Evolutionary conservation across 2,888 invertebrate genomes (phyloP), one percentile per base, ranked within the genome.

Genomic region (Cataglyphis albicans): DNA sequence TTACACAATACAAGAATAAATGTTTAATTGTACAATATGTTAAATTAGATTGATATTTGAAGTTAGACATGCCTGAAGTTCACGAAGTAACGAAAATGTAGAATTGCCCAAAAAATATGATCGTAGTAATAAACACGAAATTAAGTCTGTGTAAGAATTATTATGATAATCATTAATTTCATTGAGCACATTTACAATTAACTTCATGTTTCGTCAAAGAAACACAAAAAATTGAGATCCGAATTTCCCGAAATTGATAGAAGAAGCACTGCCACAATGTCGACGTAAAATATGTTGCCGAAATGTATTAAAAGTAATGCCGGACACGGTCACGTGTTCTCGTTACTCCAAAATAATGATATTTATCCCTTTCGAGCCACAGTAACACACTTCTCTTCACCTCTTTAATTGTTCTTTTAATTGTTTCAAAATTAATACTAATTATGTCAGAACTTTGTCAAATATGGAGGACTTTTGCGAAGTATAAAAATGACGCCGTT

Each of bases 181-280:
- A 80, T 44, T 12, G 18, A 72, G 18, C 25, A 44, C 21, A 15
- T 25, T n/a, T 32, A 7, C 32, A 32, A 32, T 35, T 5, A 80
- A 44, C 78, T 72, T 80, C 78, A 80, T 80, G 59, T 78, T 78
- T 78, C 44, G 59, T 18, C 32, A 73, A 32, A 25, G 21, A 18
- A 21, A 21, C 59, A 21, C 29, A 41, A 41, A 38, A 12, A 44
- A 3, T 29, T 41, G 72, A 78, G 44, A 78, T 70, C 61, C 73
- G 32, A 57, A 7, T 5, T 72, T 72, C 73, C 35, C 44, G 35
- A 44, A 32, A 48, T 44, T 48, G 55, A 65, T 67, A n/a, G 59
- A 29, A 67, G 15, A n/a, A 29, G 15, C 41, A 25, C 68, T n/a
- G 10, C 1, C 9, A 29, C 48, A 3, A 41, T 18, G 72, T 38